These are phyloP conservation scores for Scrobipalpa atriplicella DNA, from an alignment of 2,888 invertebrate genomes.

Conservation along the genomic window DNA sequence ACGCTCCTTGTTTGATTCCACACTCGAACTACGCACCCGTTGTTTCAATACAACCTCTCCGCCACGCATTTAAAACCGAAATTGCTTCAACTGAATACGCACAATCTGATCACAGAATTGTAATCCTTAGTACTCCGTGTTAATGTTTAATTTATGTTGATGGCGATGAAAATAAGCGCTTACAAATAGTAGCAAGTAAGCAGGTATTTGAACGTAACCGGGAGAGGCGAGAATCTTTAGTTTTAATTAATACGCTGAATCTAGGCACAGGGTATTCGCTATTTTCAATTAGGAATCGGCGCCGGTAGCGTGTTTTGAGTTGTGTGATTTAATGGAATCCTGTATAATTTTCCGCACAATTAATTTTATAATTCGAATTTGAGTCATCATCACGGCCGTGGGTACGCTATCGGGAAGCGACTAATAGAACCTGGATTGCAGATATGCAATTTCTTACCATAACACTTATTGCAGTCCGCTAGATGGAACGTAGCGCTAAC, in stretches of 20 bases:
- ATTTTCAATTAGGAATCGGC: slow-evolving; percentile 74
- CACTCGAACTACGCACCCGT: slow-evolving; percentile 65
- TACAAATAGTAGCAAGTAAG: slow-evolving; percentile 60
- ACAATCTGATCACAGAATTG: slow-evolving; percentile 57
- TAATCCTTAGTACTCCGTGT: slow-evolving; percentile 62
- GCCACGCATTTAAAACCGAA: slow-evolving; percentile 60
- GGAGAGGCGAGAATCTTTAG: slow-evolving; percentile 74
- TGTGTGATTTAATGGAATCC: slow-evolving; percentile 69
- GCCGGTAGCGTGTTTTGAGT: slow-evolving; percentile 76
- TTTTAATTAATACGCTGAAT: slow-evolving; percentile 78
- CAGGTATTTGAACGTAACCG: slow-evolving; percentile 68
- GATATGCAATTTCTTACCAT: neutral
- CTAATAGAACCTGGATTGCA: slow-evolving; percentile 6
- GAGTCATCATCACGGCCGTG: neutral
- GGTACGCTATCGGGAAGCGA: slow-evolving; percentile 14
- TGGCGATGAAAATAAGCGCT: slow-evolving; percentile 48
- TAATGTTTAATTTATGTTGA: slow-evolving; percentile 70
- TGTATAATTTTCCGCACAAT: slow-evolving; percentile 61
- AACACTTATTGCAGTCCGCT: neutral
- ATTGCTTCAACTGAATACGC: slow-evolving; percentile 47
- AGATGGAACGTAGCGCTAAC: neutral
- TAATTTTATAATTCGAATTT: slow-evolving; percentile 57
- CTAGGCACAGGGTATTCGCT: slow-evolving; percentile 66
- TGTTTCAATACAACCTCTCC: slow-evolving; percentile 67
- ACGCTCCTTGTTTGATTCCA: slow-evolving; percentile 79